A percentile compares a stretch with the other conserved stretches of the same genome.
phyloP scores from a whole-genome alignment of 1,140 invertebrate genomes.

The Apolygus lucorum region DNA sequence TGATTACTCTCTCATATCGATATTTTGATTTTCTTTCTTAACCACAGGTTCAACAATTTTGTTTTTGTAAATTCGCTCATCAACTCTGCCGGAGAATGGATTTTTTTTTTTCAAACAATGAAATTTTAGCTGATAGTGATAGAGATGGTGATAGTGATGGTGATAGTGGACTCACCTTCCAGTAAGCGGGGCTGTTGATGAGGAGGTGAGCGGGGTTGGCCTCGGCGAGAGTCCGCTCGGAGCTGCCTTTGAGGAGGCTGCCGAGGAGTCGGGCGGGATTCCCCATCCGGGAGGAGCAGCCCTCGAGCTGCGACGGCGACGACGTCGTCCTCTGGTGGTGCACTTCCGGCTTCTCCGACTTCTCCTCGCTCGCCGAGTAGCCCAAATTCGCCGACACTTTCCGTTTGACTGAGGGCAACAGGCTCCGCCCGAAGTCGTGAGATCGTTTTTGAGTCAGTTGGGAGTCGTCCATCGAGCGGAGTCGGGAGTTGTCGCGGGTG shows the following conservation, averaged over 20 bases:
- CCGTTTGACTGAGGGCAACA: slow-evolving; percentile 38
- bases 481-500: slow-evolving; percentile 38
- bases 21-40: too few species aligned
- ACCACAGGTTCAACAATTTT: too few species aligned
- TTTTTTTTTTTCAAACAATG: too few species aligned
- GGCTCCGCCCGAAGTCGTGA: neutral
- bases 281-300: slow-evolving; percentile 33
- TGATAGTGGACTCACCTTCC: slow-evolving; percentile 38
- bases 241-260: slow-evolving; percentile 62
- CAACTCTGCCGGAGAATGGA: too few species aligned
- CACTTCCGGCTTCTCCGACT: slow-evolving; percentile 37
- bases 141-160: neutral
- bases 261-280: slow-evolving; percentile 60
- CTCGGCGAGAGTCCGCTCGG: slow-evolving; percentile 46
- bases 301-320: slow-evolving; percentile 65
- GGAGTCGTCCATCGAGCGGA: slow-evolving; percentile 40
- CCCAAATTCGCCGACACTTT: slow-evolving; percentile 46
- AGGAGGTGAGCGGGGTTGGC: slow-evolving; percentile 20
- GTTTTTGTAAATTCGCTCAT: too few species aligned
- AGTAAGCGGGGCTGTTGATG: slow-evolving; percentile 32
- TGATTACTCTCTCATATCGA: too few species aligned
- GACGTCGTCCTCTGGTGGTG: slow-evolving; percentile 67
- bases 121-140: slow-evolving; percentile 16
- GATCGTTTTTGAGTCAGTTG: slow-evolving; percentile 37
- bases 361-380: slow-evolving; percentile 30